Evolutionary conservation across 2,113 vertebrate species (phyloP).

Genomic region (Nannospalax galili): DNA sequence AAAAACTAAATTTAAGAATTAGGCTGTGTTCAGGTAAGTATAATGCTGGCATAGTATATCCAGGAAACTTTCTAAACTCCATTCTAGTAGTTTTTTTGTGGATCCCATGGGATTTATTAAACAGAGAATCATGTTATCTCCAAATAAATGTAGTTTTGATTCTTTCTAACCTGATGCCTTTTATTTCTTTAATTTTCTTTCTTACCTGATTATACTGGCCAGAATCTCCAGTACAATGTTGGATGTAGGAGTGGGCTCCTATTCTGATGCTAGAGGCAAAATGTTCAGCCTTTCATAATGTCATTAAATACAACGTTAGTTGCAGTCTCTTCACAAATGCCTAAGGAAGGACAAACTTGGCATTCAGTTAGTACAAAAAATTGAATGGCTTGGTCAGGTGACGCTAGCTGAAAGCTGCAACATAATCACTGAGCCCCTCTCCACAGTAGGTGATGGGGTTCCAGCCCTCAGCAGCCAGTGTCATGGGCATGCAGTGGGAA

Average conservation of each 20-base stretch:
- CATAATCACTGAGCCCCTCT: not conserved
- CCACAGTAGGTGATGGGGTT: too few species aligned
- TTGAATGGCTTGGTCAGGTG: not conserved
- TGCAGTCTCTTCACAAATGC: not conserved
- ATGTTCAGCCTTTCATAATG: not conserved
- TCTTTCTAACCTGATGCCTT: not conserved
- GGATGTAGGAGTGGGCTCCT: not conserved
- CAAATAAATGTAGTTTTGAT: not conserved
- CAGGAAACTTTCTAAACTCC: not conserved
- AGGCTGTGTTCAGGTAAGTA: too few species aligned
- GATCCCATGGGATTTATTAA: not conserved
- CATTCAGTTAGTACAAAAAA: not conserved
- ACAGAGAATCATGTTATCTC: not conserved
- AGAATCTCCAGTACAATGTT: not conserved
- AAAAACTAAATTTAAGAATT: too few species aligned
- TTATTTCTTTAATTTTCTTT: constrained; percentile 7
- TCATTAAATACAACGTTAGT: not conserved
- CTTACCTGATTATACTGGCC: not conserved
- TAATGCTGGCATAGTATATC: too few species aligned
- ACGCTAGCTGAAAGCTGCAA: not conserved
- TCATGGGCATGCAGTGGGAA: not conserved
- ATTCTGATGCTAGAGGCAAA: not conserved
- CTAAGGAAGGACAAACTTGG: not conserved
- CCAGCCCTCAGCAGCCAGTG: not conserved
- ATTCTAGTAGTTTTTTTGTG: not conserved